Percentiles rank a stretch among this genome's conserved stretches.
These are phyloP conservation scores for Brachypterus glaber DNA, from an alignment of 2,888 invertebrate genomes.

Conservation along the genomic window DNA sequence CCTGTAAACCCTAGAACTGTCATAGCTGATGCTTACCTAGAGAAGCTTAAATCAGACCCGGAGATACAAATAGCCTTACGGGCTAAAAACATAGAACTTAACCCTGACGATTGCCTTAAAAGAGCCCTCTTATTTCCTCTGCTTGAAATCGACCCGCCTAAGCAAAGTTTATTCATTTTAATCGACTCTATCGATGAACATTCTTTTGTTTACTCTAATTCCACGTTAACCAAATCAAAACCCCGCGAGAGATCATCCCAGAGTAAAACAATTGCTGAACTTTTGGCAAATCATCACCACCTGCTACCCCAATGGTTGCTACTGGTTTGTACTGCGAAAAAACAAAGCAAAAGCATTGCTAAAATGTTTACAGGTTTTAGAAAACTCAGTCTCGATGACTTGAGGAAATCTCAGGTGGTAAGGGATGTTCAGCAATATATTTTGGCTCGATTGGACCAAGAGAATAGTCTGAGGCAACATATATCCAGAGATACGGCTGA, in stretches of 20 bases:
- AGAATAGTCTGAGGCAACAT: conserved; percentile 78
- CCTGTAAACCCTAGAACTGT: conserved; percentile 50
- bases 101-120: conserved; percentile 87
- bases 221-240: conserved; percentile 46
- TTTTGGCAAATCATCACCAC: conserved; percentile 82
- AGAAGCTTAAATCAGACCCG: conserved; percentile 65
- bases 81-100: conserved; percentile 72
- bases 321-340: conserved; percentile 77
- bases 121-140: conserved; percentile 80
- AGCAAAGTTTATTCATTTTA: conserved; percentile 71
- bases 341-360: conserved; percentile 74
- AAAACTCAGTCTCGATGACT: conserved; percentile 84
- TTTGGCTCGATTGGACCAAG: conserved; percentile 77
- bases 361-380: conserved; percentile 80
- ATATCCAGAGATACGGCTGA: conserved; percentile 88
- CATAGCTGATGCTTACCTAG: conserved; percentile 72
- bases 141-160: conserved; percentile 76
- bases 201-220: conserved; percentile 48
- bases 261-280: conserved; percentile 65
- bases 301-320: conserved; percentile 89
- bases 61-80: conserved; percentile 71
- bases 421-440: conserved; percentile 95
- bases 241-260: conserved; percentile 40
- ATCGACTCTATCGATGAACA: conserved; percentile 91
- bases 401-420: conserved; percentile 81